Base-by-base conservation (phyloP, 2,113 vertebrate genomes). In the Chelonoidis abingdonii region DNA sequence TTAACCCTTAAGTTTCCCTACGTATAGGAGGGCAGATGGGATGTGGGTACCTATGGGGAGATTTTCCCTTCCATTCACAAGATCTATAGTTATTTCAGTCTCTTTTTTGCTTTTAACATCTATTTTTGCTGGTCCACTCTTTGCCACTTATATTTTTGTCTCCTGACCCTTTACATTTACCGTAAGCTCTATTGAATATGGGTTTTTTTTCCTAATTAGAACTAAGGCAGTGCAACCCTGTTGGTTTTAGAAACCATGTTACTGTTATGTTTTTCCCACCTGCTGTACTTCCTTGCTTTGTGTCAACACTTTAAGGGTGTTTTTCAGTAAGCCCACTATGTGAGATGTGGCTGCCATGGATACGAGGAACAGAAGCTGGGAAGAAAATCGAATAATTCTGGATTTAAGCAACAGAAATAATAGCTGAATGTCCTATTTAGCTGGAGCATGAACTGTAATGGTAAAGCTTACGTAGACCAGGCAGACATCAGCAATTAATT, bases 271-370 rank as follows among this genome's bases (percentile, higher is more conserved):
- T n/a, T 52, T 83, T 38, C 2, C 6, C 54, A 19, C 72, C 27
- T 0, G 0, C 90, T 93, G 9, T 44, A 84, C 49, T 56, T 92
- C 5, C 85, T 83, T 84, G 62, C 41, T 56, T 54, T 83, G 38
- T 88, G 86, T 91, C 92, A 84, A 87, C 53, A 76, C 52, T 17
- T 24, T 50, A 83, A 96, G 88, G 81, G 81, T 91, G 87, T 78
- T 94, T 80, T 96, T 93, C 35, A 3, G 76, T 91, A 50, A 86
- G 56, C 49, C 87, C 78, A 72, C 1, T 2, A 88, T 7, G 50
- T 65, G 95, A 82, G 92, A 97, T 84, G 22, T 11, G 49, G 98
- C 97, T 98, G 94, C 97, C 96, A 98, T 95, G 97, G 97, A 96
- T 97, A 98, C 97, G 92, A 94, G 84, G 86, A 93, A 53, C 92